phyloP scores from a whole-genome alignment of 2,113 vertebrate species.

The Pandion haliaetus region DNA sequence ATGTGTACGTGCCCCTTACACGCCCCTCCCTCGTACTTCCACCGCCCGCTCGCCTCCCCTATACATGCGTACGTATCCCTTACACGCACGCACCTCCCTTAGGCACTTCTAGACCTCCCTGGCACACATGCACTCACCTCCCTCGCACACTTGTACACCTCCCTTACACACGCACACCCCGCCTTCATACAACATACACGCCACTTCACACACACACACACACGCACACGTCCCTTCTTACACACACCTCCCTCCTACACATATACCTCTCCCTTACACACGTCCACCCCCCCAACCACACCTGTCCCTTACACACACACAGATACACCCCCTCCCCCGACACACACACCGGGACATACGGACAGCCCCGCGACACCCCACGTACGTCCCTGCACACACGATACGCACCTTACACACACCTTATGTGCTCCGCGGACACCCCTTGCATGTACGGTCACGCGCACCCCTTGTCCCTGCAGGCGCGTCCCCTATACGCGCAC shows the following conservation, averaged over 20 bases:
- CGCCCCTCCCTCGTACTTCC: too few species aligned
- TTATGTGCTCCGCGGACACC: not conserved
- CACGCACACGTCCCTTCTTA: too few species aligned
- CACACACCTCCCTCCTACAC: too few species aligned
- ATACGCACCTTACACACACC: not conserved
- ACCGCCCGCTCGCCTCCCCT: too few species aligned
- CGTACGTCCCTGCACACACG: not conserved
- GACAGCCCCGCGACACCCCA: too few species aligned
- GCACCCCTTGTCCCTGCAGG: not conserved
- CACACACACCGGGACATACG: too few species aligned
- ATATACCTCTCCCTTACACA: not conserved
- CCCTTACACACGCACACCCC: not conserved
- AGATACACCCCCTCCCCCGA: too few species aligned
- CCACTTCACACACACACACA: not conserved
- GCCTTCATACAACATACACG: too few species aligned
- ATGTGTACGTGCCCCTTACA: not conserved
- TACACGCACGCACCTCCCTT: not conserved
- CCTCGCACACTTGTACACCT: not conserved
- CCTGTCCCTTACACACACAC: too few species aligned
- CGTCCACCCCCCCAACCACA: too few species aligned
- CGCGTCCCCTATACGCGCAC: not conserved
- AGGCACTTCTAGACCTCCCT: not conserved
- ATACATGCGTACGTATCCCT: not conserved
- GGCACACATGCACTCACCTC: not conserved
- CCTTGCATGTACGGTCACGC: not conserved